These are phyloP conservation scores for Protomyctophum bolini DNA, from an alignment of 2,113 vertebrate species.

Conservation along the genomic window DNA sequence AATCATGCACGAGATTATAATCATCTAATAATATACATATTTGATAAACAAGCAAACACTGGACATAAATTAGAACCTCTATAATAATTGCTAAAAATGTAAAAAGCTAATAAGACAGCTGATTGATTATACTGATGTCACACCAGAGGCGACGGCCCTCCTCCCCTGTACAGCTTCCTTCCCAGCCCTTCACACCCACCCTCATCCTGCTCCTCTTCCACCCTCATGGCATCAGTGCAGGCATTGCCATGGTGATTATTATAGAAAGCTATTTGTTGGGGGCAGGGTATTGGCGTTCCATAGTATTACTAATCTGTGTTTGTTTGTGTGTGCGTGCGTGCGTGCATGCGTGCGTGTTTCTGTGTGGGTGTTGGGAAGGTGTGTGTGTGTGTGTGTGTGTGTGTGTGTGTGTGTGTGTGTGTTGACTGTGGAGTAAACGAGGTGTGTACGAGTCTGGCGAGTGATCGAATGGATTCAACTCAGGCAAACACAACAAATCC, in stretches of 20 bases:
- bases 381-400: constrained; percentile 12
- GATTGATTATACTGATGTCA: constrained; percentile 65
- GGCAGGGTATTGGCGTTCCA: constrained; percentile 6
- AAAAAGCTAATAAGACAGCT: constrained; percentile 76
- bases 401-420: background rate
- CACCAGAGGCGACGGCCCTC: constrained; percentile 49
- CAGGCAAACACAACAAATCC: background rate
- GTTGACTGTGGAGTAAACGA: background rate
- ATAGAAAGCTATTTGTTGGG: constrained; percentile 3
- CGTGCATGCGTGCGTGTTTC: background rate
- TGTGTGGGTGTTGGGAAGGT: background rate
- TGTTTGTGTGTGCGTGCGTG: constrained; percentile 7
- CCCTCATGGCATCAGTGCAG: constrained; percentile 26
- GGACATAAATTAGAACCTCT: constrained; percentile 75
- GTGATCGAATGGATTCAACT: background rate
- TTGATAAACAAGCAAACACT: constrained; percentile 79
- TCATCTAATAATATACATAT: constrained; percentile 73
- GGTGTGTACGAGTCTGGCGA: background rate
- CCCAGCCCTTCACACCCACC: constrained; percentile 21
- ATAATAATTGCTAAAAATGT: constrained; percentile 76
- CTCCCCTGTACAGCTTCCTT: background rate
- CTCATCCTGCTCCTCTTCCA: constrained; percentile 3
- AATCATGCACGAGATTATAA: constrained; percentile 77
- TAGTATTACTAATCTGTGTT: background rate
- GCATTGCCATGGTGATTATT: constrained; percentile 3